A percentile compares a stretch with the other conserved stretches of the same genome.
Evolutionary conservation across 2,888 invertebrate species (phyloP).

Genomic region (Prosapia bicincta): DNA sequence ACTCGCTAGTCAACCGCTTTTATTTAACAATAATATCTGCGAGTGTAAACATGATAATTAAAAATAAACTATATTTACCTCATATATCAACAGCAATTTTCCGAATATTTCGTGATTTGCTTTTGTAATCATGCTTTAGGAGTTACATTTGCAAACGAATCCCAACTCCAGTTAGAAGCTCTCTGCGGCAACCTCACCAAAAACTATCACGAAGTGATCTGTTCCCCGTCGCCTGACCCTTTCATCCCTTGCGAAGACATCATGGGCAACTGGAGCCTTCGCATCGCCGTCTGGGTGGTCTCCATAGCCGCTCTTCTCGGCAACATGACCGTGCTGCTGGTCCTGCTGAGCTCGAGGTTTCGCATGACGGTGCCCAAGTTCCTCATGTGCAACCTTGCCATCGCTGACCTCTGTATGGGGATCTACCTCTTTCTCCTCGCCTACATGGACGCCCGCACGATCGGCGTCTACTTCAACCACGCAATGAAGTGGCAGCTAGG

Average conservation of each 20-base stretch:
- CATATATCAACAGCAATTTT: no score
- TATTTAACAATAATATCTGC: no score
- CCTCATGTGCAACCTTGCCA: constrained; percentile 64
- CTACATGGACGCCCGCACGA: constrained; percentile 58
- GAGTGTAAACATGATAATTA: no score
- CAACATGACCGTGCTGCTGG: constrained; percentile 60
- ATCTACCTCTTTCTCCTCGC: constrained; percentile 60
- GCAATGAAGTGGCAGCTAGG: constrained; percentile 67
- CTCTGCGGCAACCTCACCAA: constrained; percentile 41
- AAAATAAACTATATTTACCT: no score
- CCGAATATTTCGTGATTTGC: no score
- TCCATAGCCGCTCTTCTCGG: constrained; percentile 58
- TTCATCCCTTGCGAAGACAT: constrained; percentile 64
- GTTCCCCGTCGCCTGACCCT: constrained; percentile 56
- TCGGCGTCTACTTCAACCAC: constrained; percentile 62
- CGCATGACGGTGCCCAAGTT: constrained; percentile 54
- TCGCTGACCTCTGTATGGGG: constrained; percentile 65
- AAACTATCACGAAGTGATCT: constrained; percentile 45
- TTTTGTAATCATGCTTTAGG: neutral
- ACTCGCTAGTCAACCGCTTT: no score
- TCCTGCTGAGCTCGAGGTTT: constrained; percentile 51
- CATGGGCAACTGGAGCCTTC: constrained; percentile 55
- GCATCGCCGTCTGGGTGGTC: constrained; percentile 59
- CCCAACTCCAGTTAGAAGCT: constrained; percentile 38
- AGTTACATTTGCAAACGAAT: constrained; percentile 12